A percentile compares a stretch with the other conserved stretches of the same genome.
These are phyloP conservation scores for Drosophila chauvacae DNA, from an alignment of 1,140 invertebrate species.

Conservation along the genomic window DNA sequence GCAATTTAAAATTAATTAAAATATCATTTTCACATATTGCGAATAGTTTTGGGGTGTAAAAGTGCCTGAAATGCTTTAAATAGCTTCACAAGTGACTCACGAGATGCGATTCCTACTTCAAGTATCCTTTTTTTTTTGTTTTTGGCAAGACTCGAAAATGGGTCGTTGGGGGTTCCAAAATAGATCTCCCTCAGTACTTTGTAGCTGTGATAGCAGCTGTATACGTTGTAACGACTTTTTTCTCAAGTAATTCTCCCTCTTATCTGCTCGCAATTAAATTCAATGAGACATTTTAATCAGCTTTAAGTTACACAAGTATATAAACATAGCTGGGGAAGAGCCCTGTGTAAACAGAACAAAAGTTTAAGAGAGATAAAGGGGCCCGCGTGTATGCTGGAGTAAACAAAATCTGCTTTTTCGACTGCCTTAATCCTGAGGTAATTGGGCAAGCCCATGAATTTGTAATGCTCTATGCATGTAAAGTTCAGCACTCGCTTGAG, in stretches of 20 bases:
- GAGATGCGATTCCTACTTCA: slow-evolving; percentile 32
- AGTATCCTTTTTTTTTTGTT: slow-evolving; percentile 36
- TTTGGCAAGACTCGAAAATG: slow-evolving; percentile 65
- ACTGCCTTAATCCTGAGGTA: slow-evolving; percentile 37
- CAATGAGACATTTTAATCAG: slow-evolving; percentile 52
- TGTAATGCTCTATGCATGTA: slow-evolving; percentile 52
- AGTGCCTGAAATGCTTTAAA: slow-evolving; percentile 48
- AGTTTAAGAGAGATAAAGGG: slow-evolving; percentile 6
- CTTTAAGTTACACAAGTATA: slow-evolving; percentile 52
- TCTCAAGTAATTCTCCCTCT: slow-evolving; percentile 43
- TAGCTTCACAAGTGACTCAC: slow-evolving; percentile 68
- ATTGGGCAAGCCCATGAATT: slow-evolving; percentile 43
- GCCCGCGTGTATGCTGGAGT: slow-evolving; percentile 30
- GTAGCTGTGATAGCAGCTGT: slow-evolving; percentile 8
- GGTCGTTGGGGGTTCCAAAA: slow-evolving; percentile 57
- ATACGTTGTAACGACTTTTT: slow-evolving; percentile 14
- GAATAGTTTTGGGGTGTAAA: slow-evolving; percentile 50
- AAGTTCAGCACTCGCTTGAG: slow-evolving; percentile 61
- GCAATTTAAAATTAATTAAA: slow-evolving; percentile 65
- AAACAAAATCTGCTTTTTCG: slow-evolving; percentile 7
- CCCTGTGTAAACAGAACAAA: slow-evolving; percentile 45
- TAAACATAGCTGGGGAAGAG: slow-evolving; percentile 27
- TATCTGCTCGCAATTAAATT: slow-evolving; percentile 17
- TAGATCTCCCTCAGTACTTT: slow-evolving; percentile 44
- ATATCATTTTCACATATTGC: slow-evolving; percentile 56